These are phyloP conservation scores for Clavelina lepadiformis DNA, from an alignment of 23 tunicate genomes.

Conservation along the genomic window DNA sequence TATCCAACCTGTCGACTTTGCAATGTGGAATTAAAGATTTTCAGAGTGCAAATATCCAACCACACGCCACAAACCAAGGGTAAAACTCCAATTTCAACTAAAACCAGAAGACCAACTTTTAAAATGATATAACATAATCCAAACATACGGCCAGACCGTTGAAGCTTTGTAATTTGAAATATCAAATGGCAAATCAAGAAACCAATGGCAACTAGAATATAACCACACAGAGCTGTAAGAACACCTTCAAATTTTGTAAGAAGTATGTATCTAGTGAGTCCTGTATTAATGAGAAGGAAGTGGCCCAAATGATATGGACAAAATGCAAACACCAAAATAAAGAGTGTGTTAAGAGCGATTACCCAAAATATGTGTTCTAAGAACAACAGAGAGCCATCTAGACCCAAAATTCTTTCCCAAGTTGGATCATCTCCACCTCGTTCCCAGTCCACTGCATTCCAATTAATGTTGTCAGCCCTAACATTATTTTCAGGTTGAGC, in stretches of 20 bases:
- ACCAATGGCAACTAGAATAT: conserved; percentile 43
- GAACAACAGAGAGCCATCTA: conserved; percentile 89
- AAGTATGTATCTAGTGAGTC: conserved; percentile 35
- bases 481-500: no score
- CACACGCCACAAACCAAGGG: conserved; percentile 77
- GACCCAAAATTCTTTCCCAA: conserved; percentile 82
- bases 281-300: conserved; percentile 29
- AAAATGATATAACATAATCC: conserved; percentile 66
- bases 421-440: conserved; percentile 65
- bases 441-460: conserved; percentile 73
- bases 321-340: conserved; percentile 78
- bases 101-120: conserved; percentile 65
- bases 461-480: conserved; percentile 39
- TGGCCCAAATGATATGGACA: conserved; percentile 95
- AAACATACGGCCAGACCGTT: conserved; percentile 46
- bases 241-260: conserved; percentile 67
- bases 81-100: conserved; percentile 61
- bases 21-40: conserved; percentile 51
- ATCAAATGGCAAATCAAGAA: conserved; percentile 42
- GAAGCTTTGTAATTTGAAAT: conserved; percentile 35
- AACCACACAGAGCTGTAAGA: conserved; percentile 61
- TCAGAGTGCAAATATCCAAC: conserved; percentile 78
- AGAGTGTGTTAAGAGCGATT: conserved; percentile 73
- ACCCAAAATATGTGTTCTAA: conserved; percentile 92
- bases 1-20: conserved; percentile 27